Evolutionary conservation across 2,797 vertebrate genomes (phyloP).

Genomic region (Poeciliopsis infans): DNA sequence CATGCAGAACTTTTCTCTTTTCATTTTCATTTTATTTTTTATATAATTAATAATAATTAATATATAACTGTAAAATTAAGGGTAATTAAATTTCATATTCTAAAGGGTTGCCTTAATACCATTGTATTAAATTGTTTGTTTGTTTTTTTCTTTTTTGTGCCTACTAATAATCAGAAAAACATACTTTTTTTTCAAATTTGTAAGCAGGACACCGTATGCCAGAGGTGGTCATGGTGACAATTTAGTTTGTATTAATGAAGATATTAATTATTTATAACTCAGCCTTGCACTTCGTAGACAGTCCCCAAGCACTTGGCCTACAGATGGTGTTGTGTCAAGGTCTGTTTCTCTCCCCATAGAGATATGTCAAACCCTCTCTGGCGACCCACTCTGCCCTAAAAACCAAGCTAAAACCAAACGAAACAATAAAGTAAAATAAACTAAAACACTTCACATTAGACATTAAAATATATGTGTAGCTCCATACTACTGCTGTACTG

Average conservation of each 20-base stretch:
- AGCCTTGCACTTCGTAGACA: not conserved
- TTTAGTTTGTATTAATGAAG: conserved; percentile 3
- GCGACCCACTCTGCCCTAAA: not conserved
- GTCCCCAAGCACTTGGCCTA: not conserved
- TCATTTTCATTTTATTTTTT: no score
- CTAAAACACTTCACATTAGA: not conserved
- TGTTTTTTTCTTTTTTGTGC: not conserved
- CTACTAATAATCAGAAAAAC: not conserved
- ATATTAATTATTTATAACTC: conserved; percentile 2
- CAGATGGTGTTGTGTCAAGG: not conserved
- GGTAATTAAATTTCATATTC: not conserved
- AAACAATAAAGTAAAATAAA: not conserved
- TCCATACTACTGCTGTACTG: not conserved
- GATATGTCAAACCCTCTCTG: not conserved
- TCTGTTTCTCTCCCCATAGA: not conserved
- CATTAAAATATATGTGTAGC: not conserved
- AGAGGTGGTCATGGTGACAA: not conserved
- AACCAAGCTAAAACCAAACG: not conserved
- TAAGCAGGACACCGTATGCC: not conserved
- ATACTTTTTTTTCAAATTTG: not conserved
- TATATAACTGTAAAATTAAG: not conserved
- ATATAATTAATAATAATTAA: not conserved
- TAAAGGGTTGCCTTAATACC: not conserved
- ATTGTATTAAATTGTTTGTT: not conserved
- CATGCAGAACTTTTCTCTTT: not conserved